Percentiles rank a stretch among this genome's conserved stretches.
Conservation (phyloP, 2,113 vertebrate species). For the Mobula birostris region DNA sequence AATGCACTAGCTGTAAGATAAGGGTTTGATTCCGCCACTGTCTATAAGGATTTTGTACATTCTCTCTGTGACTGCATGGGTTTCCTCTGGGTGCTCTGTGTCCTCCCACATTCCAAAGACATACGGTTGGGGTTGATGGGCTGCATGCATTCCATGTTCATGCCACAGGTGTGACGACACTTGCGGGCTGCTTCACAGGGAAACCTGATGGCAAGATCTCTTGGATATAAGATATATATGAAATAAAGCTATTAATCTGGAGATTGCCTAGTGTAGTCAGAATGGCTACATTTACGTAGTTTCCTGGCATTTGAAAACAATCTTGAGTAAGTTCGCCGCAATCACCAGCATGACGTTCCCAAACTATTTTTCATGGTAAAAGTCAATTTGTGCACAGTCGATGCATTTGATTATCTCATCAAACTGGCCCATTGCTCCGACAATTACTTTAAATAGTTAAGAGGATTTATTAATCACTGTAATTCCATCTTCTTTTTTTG, state of each 20-base stretch:
- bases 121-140: too few species aligned
- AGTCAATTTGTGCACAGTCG: not conserved
- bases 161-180: too few species aligned
- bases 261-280: not conserved
- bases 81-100: too few species aligned
- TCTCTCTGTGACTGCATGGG: too few species aligned
- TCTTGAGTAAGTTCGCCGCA: not conserved
- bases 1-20: too few species aligned
- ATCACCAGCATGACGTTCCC: not conserved
- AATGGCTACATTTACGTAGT: not conserved
- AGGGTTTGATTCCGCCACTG: too few species aligned
- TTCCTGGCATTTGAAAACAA: not conserved
- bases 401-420: conserved; percentile 4
- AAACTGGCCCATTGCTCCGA: conserved; percentile 9
- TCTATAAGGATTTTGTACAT: too few species aligned
- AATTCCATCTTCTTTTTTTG: conserved; percentile 49
- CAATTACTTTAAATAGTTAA: conserved; percentile 29
- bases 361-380: conserved; percentile 7
- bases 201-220: too few species aligned
- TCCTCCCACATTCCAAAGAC: too few species aligned
- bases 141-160: too few species aligned
- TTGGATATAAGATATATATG: too few species aligned
- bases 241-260: not conserved
- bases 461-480: conserved; percentile 31
- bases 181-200: too few species aligned